Conservation (phyloP, 2,797 vertebrate species). For the Cottoperca gobio region DNA sequence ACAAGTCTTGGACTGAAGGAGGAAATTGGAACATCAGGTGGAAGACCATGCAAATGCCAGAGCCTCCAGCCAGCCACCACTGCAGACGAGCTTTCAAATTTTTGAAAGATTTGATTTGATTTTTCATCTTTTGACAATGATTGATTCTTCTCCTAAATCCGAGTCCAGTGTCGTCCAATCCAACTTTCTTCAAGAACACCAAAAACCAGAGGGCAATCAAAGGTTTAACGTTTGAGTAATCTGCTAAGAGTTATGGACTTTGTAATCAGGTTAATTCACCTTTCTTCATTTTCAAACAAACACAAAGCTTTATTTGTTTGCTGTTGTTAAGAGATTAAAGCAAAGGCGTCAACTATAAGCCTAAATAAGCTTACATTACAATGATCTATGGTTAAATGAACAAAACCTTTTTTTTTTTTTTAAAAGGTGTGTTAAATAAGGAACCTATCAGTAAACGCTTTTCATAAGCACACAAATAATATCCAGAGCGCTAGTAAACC, state of each 20-base stretch:
- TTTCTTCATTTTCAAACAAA: conserved; percentile 7
- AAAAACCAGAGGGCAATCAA: background rate
- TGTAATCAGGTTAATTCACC: background rate
- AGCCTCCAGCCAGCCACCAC: background rate
- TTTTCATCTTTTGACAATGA: background rate
- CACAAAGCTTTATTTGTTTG: background rate
- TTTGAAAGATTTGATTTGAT: background rate
- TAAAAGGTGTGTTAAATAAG: background rate
- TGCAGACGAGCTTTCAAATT: background rate
- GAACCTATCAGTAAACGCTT: background rate
- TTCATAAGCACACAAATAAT: background rate
- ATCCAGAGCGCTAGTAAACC: background rate
- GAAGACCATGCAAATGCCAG: background rate
- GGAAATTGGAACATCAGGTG: background rate
- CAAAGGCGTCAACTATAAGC: background rate
- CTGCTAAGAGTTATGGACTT: background rate
- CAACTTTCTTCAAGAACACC: background rate
- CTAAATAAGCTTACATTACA: background rate
- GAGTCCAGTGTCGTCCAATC: background rate
- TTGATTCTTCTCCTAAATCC: background rate
- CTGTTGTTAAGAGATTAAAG: conserved; percentile 1
- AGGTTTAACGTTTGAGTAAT: conserved; percentile 2
- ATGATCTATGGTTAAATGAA: background rate
- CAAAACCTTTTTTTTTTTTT: background rate
- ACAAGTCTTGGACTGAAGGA: background rate